Conservation (phyloP, 2,888 invertebrate genomes). For the Subacronicta megacephala region DNA sequence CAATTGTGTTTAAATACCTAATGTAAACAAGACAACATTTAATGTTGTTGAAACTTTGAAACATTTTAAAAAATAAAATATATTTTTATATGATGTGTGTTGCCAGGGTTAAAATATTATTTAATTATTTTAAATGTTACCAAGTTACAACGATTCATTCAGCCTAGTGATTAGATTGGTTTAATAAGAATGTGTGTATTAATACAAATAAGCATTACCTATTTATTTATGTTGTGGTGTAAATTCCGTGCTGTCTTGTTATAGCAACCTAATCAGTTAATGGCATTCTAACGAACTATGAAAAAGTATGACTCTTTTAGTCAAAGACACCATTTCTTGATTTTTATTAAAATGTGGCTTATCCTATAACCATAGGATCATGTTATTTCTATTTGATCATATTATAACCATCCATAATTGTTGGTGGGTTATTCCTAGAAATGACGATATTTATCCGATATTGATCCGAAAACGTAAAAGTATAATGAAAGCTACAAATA, state of each 20-base stretch:
- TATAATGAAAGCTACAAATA: slow-evolving; percentile 27
- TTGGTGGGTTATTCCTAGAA: slow-evolving; percentile 16
- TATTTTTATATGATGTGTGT: no score
- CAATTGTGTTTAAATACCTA: slow-evolving; percentile 14
- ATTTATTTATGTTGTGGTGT: slow-evolving; percentile 54
- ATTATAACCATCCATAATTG: no score
- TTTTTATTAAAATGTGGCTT: no score
- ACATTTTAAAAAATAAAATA: slow-evolving; percentile 12
- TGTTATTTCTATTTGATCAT: no score
- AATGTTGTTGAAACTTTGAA: slow-evolving; percentile 20
- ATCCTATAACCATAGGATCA: no score
- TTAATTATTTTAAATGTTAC: slow-evolving; percentile 22
- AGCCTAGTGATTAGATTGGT: slow-evolving; percentile 67
- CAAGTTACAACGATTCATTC: slow-evolving; percentile 24
- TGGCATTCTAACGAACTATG: slow-evolving; percentile 18
- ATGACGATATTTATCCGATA: slow-evolving; percentile 14
- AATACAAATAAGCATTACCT: slow-evolving; percentile 57
- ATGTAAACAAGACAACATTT: slow-evolving; percentile 34
- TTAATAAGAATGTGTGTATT: slow-evolving; percentile 62
- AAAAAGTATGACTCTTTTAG: no score
- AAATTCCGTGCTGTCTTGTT: slow-evolving; percentile 24
- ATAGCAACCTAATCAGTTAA: slow-evolving; percentile 45
- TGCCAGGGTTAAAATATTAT: no score
- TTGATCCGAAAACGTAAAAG: neutral
- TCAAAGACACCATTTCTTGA: no score